Evolutionary conservation across 2,888 invertebrate species (phyloP), one percentile per base, ranked within the genome.

Genomic region (Gibbula magus): DNA sequence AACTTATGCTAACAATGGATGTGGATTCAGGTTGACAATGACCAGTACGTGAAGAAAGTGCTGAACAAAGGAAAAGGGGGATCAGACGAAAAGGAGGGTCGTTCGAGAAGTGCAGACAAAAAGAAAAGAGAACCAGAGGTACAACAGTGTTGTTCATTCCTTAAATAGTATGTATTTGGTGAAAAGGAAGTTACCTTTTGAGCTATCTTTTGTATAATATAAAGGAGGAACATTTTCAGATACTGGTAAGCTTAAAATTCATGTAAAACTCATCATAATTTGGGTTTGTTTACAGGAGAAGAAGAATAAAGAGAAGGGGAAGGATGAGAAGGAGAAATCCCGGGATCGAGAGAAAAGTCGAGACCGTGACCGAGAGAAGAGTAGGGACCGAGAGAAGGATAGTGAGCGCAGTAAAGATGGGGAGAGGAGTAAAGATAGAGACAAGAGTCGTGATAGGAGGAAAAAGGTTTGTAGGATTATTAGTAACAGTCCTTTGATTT

Each of bases 11-110:
- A n/a, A n/a, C n/a, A n/a, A n/a, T 20, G 10, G 35, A 16, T 61
- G 77, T 51, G 67, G 67, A 1, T 81, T 45, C n/a, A 93, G 92
- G 91, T 92, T 67, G 90, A 93, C 83, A 93, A 93, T 84, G 91
- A 91, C 78, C 92, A 92, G 67, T 92, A 92, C 83, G 93, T 94
- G 7, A 86, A 90, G 80, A 91, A 90, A 85, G 91, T 93, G 32
- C 85, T 93, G 13, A 91, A 89, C 75, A 88, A 89, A 84, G 86
- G 85, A 22, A 80, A 81, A 52, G 85, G 80, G 22, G 81, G 79
- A 54, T 75, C 51, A 52, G 78, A 78, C 18, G 74, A 78, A 18
- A 78, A 78, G 74, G 73, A 78, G 29, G 22, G 32, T 52, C 66
- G 80, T 22, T 82, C 81, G 1, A 81, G 82, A 54, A 86, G 86